phyloP scores from a whole-genome alignment of 1,140 invertebrate species.

The Drosophila nebulosa region DNA sequence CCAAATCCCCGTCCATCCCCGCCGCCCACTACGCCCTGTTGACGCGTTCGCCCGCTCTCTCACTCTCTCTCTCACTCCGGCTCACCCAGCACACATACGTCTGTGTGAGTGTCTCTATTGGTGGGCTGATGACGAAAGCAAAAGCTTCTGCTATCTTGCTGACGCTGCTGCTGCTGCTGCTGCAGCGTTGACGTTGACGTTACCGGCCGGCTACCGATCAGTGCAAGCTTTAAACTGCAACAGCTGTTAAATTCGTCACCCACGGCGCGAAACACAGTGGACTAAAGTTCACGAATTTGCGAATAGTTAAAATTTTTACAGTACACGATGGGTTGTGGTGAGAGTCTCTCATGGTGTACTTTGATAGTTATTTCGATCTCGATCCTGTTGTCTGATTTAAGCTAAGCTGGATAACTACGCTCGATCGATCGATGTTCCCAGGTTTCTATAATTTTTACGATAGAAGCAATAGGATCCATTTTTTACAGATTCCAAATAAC shows the following conservation, averaged over 20 bases:
- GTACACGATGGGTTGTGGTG: too few relatives aligned
- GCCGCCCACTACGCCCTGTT: conserved; percentile 7
- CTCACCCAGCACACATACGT: background rate
- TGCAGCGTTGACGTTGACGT: background rate
- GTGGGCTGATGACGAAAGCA: conserved; percentile 26
- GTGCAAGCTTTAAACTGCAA: background rate
- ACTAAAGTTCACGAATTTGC: background rate
- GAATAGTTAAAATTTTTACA: too few relatives aligned
- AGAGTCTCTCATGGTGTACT: too few relatives aligned
- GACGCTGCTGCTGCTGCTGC: too few relatives aligned
- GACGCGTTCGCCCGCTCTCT: conserved; percentile 12
- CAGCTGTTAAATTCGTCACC: background rate
- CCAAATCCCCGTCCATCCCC: background rate
- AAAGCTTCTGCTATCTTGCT: background rate
- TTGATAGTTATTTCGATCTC: too few relatives aligned
- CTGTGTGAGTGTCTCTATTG: background rate
- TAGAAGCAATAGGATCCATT: too few relatives aligned
- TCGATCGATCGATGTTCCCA: too few relatives aligned
- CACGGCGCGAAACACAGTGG: background rate
- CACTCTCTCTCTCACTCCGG: background rate
- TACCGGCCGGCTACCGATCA: conserved; percentile 5
- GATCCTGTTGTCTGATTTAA: too few relatives aligned
- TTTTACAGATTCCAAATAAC: too few relatives aligned
- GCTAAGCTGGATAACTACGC: too few relatives aligned
- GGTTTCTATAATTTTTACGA: too few relatives aligned